Conservation (phyloP, 2,888 invertebrate genomes). For the Aphodius sticticus region DNA sequence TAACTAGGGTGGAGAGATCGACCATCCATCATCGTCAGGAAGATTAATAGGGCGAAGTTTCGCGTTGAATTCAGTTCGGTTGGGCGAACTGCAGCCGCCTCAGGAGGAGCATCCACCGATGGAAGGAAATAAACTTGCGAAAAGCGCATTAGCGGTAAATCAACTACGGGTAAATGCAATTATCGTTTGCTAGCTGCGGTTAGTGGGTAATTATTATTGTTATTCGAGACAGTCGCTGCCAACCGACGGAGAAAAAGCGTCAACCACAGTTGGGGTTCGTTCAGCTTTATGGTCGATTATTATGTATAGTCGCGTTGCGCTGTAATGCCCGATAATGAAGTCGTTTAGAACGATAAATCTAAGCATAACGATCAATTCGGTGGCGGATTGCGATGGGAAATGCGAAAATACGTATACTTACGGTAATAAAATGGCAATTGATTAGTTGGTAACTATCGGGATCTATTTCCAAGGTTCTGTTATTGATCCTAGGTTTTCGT, state of each 20-base stretch:
- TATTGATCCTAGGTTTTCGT: background rate
- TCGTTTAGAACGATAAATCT: background rate
- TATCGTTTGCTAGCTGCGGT: background rate
- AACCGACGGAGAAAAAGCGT: background rate
- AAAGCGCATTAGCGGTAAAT: conserved; percentile 4
- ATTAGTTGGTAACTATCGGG: background rate
- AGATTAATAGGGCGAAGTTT: conserved; percentile 4
- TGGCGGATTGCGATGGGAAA: background rate
- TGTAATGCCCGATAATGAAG: conserved; percentile 4
- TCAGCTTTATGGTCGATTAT: background rate
- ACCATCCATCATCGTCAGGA: conserved; percentile 4
- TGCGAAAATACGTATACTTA: background rate
- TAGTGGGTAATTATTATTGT: background rate
- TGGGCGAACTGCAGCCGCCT: background rate
- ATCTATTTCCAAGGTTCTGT: conserved; percentile 4
- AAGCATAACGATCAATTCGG: background rate
- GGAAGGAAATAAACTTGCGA: background rate
- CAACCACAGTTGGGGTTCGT: background rate
- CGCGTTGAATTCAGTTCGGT: background rate
- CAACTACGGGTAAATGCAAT: background rate
- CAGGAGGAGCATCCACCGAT: background rate
- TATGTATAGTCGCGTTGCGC: background rate
- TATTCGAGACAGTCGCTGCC: background rate
- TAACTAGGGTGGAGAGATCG: background rate
- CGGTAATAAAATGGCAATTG: background rate